Base-by-base conservation (phyloP, 2,113 vertebrate genomes). In the Ceyx margarethae region DNA sequence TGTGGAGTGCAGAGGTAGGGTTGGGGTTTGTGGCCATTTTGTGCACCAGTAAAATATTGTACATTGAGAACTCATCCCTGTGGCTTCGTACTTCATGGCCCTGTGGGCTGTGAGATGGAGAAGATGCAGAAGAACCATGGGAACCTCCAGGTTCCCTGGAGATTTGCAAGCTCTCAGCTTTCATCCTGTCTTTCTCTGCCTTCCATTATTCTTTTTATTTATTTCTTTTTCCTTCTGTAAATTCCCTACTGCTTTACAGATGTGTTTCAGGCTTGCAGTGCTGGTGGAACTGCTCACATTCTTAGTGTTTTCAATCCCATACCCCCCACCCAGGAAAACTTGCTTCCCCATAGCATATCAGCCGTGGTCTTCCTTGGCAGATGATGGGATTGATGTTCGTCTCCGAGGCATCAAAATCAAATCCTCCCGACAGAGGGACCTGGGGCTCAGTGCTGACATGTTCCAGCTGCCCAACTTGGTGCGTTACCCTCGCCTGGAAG, bases 341-440 rank as follows among this genome's bases (percentile, higher is more conserved):
- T 87, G 9, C 26, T 82, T 89, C 79, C 21, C 42, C 37, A 5
- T 62, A 57, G 37, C 1, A 0, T 79, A 42, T 76, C 31, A 87
- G 51, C 64, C 5, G 0, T 87, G 61, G 51, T 80, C 45, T 74
- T 89, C 75, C 69, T 79, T 81, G 69, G 60, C 95, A 99, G 99
- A 99, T 95, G 99, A 99, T 37, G 99, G 99, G 5, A 99, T 99
- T 66, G 99, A 99, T 19, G 99, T 99, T 68, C 98, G 99, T 67
- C 98, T 99, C 89, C 97, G 98, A 62, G 99, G 99, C 35, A 97
- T 99, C 89, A 99, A 99, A 98, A 99, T 99, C 85, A 99, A 99
- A 95, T 99, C 99, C 0, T 99, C 99, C 4, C 98, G 98, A 67
- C 99, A 99, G 91, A 97, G 99, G 68, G 98, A 99, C 95, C 91